Conservation (phyloP, 2,888 invertebrate genomes). For the Hoplodrina blanda region DNA sequence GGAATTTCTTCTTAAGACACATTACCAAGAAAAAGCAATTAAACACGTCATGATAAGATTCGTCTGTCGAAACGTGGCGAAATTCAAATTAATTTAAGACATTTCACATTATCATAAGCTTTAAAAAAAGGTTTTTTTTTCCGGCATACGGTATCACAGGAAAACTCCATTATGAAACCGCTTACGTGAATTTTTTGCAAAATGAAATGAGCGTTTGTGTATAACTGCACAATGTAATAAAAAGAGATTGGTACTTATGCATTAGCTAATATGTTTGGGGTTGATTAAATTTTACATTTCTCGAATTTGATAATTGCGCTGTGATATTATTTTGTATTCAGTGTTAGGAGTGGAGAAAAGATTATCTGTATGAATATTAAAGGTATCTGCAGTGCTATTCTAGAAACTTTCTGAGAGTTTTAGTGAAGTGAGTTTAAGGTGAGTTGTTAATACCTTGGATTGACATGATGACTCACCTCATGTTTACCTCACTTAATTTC, state of each 20-base stretch:
- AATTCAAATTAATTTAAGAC: constrained; percentile 71
- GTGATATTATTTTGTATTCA: constrained; percentile 30
- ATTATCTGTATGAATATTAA: constrained; percentile 25
- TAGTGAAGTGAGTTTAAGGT: no score
- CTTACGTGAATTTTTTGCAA: constrained; percentile 67
- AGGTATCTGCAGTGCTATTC: not conserved
- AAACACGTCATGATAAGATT: constrained; percentile 56
- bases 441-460: no score
- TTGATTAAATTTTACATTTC: constrained; percentile 57
- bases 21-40: constrained; percentile 55
- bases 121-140: constrained; percentile 68
- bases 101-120: constrained; percentile 71
- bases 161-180: constrained; percentile 68
- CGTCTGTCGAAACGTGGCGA: constrained; percentile 64
- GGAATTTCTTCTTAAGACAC: constrained; percentile 11
- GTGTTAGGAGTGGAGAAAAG: constrained; percentile 1
- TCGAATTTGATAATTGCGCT: constrained; percentile 47
- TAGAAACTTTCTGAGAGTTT: not conserved
- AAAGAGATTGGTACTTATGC: constrained; percentile 57
- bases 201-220: constrained; percentile 65
- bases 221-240: constrained; percentile 58
- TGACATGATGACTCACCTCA: no score
- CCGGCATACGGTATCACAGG: constrained; percentile 69
- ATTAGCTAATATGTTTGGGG: constrained; percentile 58
- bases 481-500: no score